phyloP scores from a whole-genome alignment of 2,113 vertebrate species.

The Eubucco bourcierii region DNA sequence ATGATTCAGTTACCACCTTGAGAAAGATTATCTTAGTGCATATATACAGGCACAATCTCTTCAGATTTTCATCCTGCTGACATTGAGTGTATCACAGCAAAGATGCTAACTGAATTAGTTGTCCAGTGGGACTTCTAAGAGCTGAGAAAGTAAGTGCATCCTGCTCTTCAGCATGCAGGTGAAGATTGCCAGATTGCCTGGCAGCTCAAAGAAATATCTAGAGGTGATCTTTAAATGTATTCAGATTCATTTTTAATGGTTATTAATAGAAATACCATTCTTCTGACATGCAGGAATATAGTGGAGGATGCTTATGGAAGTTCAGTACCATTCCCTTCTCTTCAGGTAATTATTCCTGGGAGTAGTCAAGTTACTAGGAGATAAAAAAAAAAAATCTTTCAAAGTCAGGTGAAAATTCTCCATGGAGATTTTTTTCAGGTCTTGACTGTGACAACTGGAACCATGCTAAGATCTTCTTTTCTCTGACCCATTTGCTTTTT shows the following conservation, averaged over 20 bases:
- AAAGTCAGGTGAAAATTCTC: not conserved
- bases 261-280: not conserved
- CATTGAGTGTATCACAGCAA: not conserved
- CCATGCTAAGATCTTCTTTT: not conserved
- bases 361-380: not conserved
- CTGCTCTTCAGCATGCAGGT: not conserved
- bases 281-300: not conserved
- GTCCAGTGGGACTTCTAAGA: not conserved
- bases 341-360: not conserved
- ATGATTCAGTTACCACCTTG: not conserved
- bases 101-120: not conserved
- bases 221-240: not conserved
- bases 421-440: not conserved
- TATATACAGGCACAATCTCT: not conserved
- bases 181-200: not conserved
- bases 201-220: not conserved
- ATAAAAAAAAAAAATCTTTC: not conserved
- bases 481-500: not conserved
- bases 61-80: not conserved
- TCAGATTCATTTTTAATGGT: not conserved
- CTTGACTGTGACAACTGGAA: not conserved
- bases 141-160: not conserved
- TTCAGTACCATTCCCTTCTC: too few species aligned
- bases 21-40: not conserved
- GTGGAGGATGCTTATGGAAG: not conserved